Evolutionary conservation across 1,140 invertebrate genomes (phyloP).

Genomic region (Tetragnatha versicolor): DNA sequence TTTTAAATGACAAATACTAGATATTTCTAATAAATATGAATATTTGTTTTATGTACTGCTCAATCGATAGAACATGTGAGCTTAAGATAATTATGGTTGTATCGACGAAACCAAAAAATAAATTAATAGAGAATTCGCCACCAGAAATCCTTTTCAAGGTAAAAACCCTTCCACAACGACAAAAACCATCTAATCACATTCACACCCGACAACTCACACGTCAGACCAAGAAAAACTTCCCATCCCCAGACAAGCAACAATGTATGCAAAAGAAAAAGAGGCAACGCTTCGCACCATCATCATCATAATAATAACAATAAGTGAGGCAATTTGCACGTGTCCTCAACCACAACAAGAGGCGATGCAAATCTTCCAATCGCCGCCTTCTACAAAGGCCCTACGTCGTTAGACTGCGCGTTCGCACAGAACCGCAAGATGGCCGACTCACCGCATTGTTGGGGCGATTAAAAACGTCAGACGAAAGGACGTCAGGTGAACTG

Average conservation of each 20-base stretch:
- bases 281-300: no score
- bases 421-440: slow-evolving; percentile 30
- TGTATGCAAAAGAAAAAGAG: neutral
- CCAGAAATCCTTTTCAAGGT: neutral
- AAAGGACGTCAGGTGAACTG: slow-evolving; percentile 7
- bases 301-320: neutral
- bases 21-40: no score
- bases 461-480: no score
- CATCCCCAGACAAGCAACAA: neutral
- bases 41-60: no score
- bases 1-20: no score
- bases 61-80: no score
- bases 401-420: slow-evolving; percentile 22
- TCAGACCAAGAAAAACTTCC: neutral
- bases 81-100: no score
- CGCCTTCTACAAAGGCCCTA: neutral
- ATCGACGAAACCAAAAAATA: no score
- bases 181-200: neutral
- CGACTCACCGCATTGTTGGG: neutral
- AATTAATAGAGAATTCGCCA: no score
- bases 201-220: neutral
- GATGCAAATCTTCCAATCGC: slow-evolving; percentile 38
- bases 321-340: slow-evolving; percentile 43
- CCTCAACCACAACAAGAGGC: slow-evolving; percentile 39
- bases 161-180: neutral